Base-by-base conservation (phyloP, 2,113 vertebrate genomes). In the Centropristis striata region DNA sequence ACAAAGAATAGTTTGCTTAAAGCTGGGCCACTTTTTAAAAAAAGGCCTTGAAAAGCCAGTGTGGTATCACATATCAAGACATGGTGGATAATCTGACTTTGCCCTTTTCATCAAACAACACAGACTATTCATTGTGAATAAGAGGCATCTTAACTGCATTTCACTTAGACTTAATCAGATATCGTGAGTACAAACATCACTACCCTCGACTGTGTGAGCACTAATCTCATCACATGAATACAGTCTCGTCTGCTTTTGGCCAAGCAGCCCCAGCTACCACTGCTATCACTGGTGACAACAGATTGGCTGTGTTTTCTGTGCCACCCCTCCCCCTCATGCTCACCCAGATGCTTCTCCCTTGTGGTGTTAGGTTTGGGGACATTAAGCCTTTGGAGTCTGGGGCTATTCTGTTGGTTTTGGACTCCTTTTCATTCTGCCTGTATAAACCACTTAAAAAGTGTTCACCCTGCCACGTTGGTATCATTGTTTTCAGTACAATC, bases 201-300 rank as follows among this genome's bases (percentile, higher is more conserved):
- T 75, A 72, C 61, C 51, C 68, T 58, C 58, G 8, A 8, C 32
- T 69, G 42, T 2, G 2, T 78, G 75, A 37, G 23, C 12, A 61
- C 44, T 83, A 85, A 86, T 89, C 70, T 77, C 57, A 71, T 91
- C 85, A 81, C 28, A 63, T 79, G 46, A 66, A 16, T 50, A 16
- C 37, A 23, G 25, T 49, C 41, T 32, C 21, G 13, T 75, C 41
- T 57, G 23, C 16, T 68, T 16, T 46, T 16, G 46, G 42, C 15
- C 53, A 53, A 50, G n/a, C 2, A 68, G 58, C 49, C 42, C 10
- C 7, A 13, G 15, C 68, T 36, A 71, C 44, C 46, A 28, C 44
- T 1, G 7, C 55, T 53, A 49, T 63, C 65, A 32, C 25, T 47
- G 47, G 32, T 54, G 65, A 80, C 36, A 78, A 61, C 47, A 66